Evolutionary conservation across 2,797 vertebrate species (phyloP).

Genomic region (Sebastes reedi): DNA sequence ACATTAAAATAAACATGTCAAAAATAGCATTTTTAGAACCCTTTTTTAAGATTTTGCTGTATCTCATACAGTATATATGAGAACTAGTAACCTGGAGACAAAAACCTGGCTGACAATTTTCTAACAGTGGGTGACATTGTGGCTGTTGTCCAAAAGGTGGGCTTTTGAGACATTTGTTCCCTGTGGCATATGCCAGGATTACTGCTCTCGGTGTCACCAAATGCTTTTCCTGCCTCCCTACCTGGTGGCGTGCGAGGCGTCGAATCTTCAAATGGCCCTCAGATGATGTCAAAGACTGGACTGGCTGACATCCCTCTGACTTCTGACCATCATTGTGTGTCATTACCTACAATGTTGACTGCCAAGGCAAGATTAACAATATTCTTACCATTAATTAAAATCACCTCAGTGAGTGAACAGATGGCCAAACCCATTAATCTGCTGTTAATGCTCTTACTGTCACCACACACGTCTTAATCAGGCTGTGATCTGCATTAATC

Average conservation of each 20-base stretch:
- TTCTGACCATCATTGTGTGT: constrained; percentile 45
- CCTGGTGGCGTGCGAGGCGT: constrained; percentile 37
- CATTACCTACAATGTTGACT: constrained; percentile 34
- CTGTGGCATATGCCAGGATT: constrained; percentile 76
- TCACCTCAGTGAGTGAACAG: constrained; percentile 77
- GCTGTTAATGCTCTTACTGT: constrained; percentile 80
- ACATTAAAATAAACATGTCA: too few species aligned
- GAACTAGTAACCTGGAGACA: background rate
- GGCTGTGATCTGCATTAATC: constrained; percentile 83
- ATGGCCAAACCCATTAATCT: constrained; percentile 80
- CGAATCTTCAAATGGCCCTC: constrained; percentile 42
- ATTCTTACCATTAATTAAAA: constrained; percentile 82
- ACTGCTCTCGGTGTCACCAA: constrained; percentile 71
- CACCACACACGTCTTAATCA: constrained; percentile 81
- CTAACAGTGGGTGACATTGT: constrained; percentile 37
- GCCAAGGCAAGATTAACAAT: constrained; percentile 60
- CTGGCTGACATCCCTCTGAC: constrained; percentile 38
- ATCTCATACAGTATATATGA: background rate
- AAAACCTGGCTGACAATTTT: constrained; percentile 16
- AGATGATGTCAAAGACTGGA: constrained; percentile 25
- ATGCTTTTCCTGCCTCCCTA: constrained; percentile 63
- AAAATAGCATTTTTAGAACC: background rate
- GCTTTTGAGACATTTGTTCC: constrained; percentile 78
- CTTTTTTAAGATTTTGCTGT: background rate
- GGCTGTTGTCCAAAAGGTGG: constrained; percentile 71